A percentile compares a stretch with the other conserved stretches of the same genome.
phyloP scores from a whole-genome alignment of 2,113 vertebrate species.

The Colinus virginianus region DNA sequence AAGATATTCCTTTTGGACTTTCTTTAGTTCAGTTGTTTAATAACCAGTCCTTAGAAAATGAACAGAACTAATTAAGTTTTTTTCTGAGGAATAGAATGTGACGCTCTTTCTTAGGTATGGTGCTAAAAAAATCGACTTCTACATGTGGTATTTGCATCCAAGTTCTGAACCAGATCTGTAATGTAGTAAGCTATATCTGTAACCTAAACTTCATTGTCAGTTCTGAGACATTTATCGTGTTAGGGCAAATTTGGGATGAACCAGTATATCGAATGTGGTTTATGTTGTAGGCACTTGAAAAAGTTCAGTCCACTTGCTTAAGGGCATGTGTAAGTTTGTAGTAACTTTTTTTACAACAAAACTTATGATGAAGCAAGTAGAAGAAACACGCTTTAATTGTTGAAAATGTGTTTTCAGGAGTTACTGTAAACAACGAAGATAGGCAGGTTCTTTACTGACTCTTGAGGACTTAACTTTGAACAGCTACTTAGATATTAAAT shows the following conservation, averaged over 20 bases:
- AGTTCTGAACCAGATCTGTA: neutral
- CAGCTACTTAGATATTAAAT: neutral
- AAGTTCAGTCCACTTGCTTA: neutral
- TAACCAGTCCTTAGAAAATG: neutral
- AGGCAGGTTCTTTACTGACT: neutral
- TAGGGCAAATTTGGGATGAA: neutral
- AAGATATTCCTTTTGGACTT: conserved; percentile 42
- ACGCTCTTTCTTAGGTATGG: neutral
- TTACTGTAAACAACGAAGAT: neutral
- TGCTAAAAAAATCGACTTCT: neutral
- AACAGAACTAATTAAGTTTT: neutral
- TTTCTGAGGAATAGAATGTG: neutral
- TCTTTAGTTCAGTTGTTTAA: neutral
- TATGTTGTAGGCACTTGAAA: neutral
- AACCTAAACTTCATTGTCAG: neutral
- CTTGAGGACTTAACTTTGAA: neutral
- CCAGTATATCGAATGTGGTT: neutral
- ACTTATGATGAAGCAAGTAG: neutral
- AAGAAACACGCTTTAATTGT: neutral
- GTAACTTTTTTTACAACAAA: neutral
- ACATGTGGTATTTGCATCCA: neutral
- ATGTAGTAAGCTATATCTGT: neutral
- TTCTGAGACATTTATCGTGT: neutral
- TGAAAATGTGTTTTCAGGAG: neutral
- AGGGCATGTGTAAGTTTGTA: neutral